These are phyloP conservation scores for Heliconius cydno DNA, from an alignment of 2,888 invertebrate genomes.

Conservation along the genomic window DNA sequence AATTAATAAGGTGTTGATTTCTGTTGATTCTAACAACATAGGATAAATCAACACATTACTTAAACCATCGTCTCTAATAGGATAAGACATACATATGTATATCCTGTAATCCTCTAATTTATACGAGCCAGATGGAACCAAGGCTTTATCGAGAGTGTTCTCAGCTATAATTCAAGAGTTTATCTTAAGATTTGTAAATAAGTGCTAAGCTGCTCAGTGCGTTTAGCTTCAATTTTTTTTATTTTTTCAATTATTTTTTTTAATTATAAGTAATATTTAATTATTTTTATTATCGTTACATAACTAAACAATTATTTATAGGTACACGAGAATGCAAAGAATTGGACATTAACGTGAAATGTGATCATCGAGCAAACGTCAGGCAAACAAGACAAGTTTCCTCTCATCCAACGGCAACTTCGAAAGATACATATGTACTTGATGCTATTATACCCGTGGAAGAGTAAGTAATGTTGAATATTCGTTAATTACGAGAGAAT, in stretches of 20 bases:
- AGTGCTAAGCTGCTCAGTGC: not conserved
- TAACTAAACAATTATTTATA: constrained; percentile 49
- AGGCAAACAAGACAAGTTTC: constrained; percentile 86
- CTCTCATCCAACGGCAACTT: constrained; percentile 81
- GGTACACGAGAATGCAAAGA: constrained; percentile 94
- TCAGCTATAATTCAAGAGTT: not conserved
- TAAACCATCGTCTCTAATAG: too few relatives aligned
- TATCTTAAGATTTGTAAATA: not conserved
- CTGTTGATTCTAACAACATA: too few relatives aligned
- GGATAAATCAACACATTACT: too few relatives aligned
- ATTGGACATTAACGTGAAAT: constrained; percentile 94
- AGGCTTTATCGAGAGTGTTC: not conserved
- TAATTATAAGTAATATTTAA: not conserved
- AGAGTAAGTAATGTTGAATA: constrained; percentile 86
- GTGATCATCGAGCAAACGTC: constrained; percentile 89
- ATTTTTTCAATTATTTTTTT: too few relatives aligned
- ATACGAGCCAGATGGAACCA: not conserved
- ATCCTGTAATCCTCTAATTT: too few relatives aligned
- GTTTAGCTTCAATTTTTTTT: not conserved
- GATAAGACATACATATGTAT: too few relatives aligned
- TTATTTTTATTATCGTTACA: not conserved
- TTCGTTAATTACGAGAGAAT: not conserved
- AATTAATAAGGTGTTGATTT: too few relatives aligned
- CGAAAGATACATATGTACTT: constrained; percentile 92
- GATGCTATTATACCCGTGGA: constrained; percentile 92